These are phyloP conservation scores for Atherix ibis DNA, from an alignment of 2,888 invertebrate genomes.

Conservation along the genomic window DNA sequence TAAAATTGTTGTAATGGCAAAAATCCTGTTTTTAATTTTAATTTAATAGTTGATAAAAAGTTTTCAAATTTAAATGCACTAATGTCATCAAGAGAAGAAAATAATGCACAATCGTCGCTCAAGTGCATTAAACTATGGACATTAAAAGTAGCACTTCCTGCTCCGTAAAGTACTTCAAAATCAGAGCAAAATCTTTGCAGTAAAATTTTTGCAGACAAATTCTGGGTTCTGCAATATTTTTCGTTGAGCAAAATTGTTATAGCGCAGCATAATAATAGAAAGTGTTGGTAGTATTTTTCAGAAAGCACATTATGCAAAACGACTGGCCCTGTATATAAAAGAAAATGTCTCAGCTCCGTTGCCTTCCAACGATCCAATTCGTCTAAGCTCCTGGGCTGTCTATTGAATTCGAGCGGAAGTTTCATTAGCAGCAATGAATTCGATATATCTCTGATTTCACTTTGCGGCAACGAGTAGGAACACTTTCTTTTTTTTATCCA, in stretches of 20 bases:
- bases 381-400: not conserved
- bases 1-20: too few species aligned
- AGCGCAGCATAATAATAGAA: slow-evolving; percentile 1
- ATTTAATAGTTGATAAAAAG: too few species aligned
- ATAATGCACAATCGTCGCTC: not conserved
- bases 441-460: not conserved
- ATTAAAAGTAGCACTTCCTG: not conserved
- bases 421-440: not conserved
- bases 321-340: not conserved
- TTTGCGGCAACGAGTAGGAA: not conserved
- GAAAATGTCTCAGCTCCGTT: not conserved
- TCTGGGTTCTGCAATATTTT: not conserved
- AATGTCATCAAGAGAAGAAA: not conserved
- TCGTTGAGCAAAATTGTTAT: not conserved
- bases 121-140: not conserved
- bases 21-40: too few species aligned
- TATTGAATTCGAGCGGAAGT: not conserved
- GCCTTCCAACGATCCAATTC: not conserved
- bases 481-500: not conserved
- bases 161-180: not conserved
- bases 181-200: not conserved
- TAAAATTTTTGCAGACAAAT: not conserved
- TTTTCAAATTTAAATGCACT: not conserved
- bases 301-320: not conserved
- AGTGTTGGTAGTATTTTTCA: not conserved